A percentile compares a stretch with the other conserved stretches of the same genome.
Conservation (phyloP, 2,797 vertebrate species). For the Ctenopoma multispine region DNA sequence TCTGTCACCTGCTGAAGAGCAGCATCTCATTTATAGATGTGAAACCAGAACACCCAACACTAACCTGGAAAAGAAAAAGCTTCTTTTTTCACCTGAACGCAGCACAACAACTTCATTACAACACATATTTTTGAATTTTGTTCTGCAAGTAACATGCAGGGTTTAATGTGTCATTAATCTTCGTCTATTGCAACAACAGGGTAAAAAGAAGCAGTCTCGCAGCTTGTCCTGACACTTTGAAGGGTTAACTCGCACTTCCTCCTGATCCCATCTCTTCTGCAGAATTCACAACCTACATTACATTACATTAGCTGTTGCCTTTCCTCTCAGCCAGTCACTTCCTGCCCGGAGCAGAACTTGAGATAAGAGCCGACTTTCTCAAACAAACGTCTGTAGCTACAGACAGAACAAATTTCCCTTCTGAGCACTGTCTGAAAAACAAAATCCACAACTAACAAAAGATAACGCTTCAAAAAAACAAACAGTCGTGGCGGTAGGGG, state of each 20-base stretch:
- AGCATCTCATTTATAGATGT: no score
- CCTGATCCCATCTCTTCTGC: conserved; percentile 51
- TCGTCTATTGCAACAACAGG: neutral
- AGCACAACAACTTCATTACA: no score
- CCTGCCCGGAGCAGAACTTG: conserved; percentile 69
- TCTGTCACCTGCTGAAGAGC: no score
- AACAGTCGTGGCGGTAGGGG: conserved; percentile 47
- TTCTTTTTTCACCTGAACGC: no score
- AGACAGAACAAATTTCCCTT: conserved; percentile 68
- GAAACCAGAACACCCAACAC: no score
- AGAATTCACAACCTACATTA: conserved; percentile 60
- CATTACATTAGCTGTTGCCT: conserved; percentile 69
- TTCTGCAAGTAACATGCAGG: conserved; percentile 21
- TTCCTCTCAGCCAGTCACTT: conserved; percentile 72
- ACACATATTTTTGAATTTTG: no score
- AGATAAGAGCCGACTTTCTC: conserved; percentile 74
- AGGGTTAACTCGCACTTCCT: conserved; percentile 56
- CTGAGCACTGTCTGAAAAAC: conserved; percentile 60
- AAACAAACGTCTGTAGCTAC: conserved; percentile 62
- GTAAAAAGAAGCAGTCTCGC: no score
- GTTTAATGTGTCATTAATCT: conserved; percentile 47
- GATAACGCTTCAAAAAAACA: conserved; percentile 67
- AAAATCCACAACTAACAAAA: conserved; percentile 68
- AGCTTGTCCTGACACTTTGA: conserved; percentile 28
- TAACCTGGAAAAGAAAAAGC: no score